Percentiles rank a stretch among this genome's conserved stretches.
Conservation (phyloP, 1,140 invertebrate genomes). For the Hylyphantes graminicola region DNA sequence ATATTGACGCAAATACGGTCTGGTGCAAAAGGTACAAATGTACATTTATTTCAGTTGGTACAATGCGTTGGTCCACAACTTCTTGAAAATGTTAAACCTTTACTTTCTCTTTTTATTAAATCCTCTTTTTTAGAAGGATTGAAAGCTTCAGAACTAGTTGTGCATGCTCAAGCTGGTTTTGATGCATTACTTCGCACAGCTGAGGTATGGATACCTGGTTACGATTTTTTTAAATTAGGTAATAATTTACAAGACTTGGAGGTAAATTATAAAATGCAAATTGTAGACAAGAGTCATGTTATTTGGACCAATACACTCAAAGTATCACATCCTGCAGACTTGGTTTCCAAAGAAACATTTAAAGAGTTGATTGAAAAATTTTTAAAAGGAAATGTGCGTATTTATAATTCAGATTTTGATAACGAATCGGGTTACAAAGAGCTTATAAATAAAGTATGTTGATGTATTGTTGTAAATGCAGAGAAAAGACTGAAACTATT, state of each 20-base stretch:
- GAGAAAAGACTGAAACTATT: no score
- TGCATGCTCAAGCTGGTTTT: slow-evolving; percentile 34
- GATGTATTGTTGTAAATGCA: no score
- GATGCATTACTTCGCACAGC: slow-evolving; percentile 12
- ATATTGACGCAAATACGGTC: no score
- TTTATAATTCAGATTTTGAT: no score
- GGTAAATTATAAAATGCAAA: slow-evolving; percentile 8
- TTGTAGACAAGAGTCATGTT: slow-evolving; percentile 15
- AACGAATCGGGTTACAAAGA: no score
- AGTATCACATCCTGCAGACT: no score
- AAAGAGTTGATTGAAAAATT: no score
- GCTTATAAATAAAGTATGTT: no score
- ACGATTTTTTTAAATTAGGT: slow-evolving; percentile 27
- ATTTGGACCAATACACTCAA: no score
- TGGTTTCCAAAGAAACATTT: no score
- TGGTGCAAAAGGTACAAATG: no score
- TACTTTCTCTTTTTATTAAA: slow-evolving; percentile 5
- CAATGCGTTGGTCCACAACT: slow-evolving; percentile 15
- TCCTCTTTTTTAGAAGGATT: slow-evolving; percentile 33
- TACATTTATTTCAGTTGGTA: slow-evolving; percentile 35
- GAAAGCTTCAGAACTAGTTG: background rate
- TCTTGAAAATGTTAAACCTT: background rate
- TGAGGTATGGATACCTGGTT: background rate
- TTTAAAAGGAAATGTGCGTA: no score
- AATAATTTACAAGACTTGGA: slow-evolving; percentile 24